Evolutionary conservation across 2,797 vertebrate genomes (phyloP), one percentile per base, ranked within the genome.

Genomic region (Serranus cabrilla): DNA sequence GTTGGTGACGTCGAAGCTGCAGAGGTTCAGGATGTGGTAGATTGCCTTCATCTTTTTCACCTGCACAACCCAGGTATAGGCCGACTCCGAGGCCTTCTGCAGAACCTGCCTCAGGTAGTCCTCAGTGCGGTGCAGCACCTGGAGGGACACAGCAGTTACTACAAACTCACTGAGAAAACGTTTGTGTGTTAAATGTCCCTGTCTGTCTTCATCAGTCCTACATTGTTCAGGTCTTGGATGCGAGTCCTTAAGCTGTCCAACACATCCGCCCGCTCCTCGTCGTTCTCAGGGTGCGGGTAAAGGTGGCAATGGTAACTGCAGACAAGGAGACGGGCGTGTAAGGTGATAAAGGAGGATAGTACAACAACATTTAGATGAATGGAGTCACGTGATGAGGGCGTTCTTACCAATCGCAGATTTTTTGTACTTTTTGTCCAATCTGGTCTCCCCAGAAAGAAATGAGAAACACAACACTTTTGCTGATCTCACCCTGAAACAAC

Each of bases 41-140:
- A 99, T 97, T 11, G 98, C 97, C 89, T 99, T 99, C 98, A 98
- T 99, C 92, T 99, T 99, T 88, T 96, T 97, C 89, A 99, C 97
- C 76, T 98, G 97, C 64, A 98, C 87, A 1, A 96, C 96, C 91
- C 97, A 98, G 0, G 94, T 92, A n/a, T 93, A 97, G 62, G 96
- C 94, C 0, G 97, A 97, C 88, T 99, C 97, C 0, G 98, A 97
- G 0, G 98, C 98, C 76, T 98, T 98, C 74, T 96, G 96, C 72
- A 99, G 90, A 18, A 99, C 97, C 82, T 99, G 98, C 88, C 95
- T 95, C 79, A 99, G 84, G 71, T 99, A 99, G 60, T 99, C 98
- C 82, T 99, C 98, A 0, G 98, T 99, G 75, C 97, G 97, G 87
- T 96, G 96, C 51, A 99, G 95, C 74, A 99, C 98, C 98, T 99